phyloP scores from a whole-genome alignment of 1,140 invertebrate species.

The Zaprionus ornatus region DNA sequence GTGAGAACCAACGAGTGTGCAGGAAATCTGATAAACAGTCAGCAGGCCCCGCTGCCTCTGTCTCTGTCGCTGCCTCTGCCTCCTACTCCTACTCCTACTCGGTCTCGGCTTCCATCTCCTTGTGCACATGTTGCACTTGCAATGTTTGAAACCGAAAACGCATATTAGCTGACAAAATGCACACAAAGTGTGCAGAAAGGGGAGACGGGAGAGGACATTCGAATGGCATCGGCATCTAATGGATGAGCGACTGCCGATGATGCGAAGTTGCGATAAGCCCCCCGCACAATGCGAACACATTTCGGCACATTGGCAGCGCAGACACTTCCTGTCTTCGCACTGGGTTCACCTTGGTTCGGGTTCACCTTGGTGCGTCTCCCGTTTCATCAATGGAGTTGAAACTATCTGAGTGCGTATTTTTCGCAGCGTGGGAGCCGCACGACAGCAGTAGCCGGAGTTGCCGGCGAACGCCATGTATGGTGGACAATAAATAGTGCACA shows the following conservation, averaged over 20 bases:
- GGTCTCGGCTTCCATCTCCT: background rate
- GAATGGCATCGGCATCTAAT: constrained; percentile 43
- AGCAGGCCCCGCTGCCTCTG: background rate
- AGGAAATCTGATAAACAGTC: constrained; percentile 51
- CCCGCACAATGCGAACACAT: constrained; percentile 44
- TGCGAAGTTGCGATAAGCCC: constrained; percentile 52
- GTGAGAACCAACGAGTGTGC: constrained; percentile 51
- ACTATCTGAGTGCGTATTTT: constrained; percentile 10
- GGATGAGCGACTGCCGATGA: constrained; percentile 49
- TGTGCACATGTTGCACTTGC: constrained; percentile 43
- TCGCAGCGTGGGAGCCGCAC: constrained; percentile 64
- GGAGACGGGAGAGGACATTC: background rate
- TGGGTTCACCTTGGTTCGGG: background rate
- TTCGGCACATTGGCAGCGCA: constrained; percentile 38
- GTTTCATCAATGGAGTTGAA: constrained; percentile 64
- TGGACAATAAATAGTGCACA: constrained; percentile 33
- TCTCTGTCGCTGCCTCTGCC: background rate
- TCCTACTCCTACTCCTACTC: background rate
- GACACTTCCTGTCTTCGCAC: constrained; percentile 59
- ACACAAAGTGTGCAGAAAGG: background rate
- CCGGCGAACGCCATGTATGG: background rate
- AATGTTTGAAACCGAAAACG: constrained; percentile 63
- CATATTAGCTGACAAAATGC: constrained; percentile 54
- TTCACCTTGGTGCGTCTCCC: constrained; percentile 44
- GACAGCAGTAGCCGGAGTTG: background rate